phyloP scores from a whole-genome alignment of 2,888 invertebrate species.

The Furcula furcula region DNA sequence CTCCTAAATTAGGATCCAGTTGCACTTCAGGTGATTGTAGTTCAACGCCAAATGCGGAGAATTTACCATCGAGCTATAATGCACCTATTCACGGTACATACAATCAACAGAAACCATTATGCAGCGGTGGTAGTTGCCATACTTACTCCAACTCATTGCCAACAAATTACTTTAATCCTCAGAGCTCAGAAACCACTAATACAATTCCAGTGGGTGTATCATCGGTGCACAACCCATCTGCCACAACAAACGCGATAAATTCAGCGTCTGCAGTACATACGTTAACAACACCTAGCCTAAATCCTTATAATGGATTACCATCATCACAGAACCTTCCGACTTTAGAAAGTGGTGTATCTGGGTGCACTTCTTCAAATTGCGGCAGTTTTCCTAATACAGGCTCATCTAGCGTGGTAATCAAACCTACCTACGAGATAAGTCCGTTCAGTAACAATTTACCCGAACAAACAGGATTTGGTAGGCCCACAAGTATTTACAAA shows the following conservation, averaged over 20 bases:
- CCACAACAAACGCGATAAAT: neutral
- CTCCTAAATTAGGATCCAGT: slow-evolving; percentile 44
- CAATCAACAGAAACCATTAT: slow-evolving; percentile 11
- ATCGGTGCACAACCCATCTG: neutral
- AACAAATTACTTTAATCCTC: slow-evolving; percentile 9
- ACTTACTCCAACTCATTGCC: slow-evolving; percentile 4
- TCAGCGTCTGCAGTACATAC: neutral
- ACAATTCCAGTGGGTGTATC: neutral
- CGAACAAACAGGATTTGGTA: neutral
- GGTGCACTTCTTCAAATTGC: neutral
- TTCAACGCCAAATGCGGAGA: slow-evolving; percentile 9
- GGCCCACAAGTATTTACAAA: neutral
- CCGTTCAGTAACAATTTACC: neutral
- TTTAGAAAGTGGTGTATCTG: neutral
- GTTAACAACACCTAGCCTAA: neutral
- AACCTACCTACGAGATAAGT: neutral
- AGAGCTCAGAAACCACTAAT: neutral
- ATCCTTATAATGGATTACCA: neutral
- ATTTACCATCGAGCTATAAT: slow-evolving; percentile 20
- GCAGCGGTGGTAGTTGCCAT: slow-evolving; percentile 21
- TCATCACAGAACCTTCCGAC: neutral
- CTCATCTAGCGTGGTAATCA: neutral
- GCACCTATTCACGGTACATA: slow-evolving; percentile 23
- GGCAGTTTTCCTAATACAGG: neutral
- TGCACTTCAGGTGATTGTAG: slow-evolving; percentile 35